Evolutionary conservation across 2,113 vertebrate genomes (phyloP), one percentile per base, ranked within the genome.

Genomic region (Lepus americanus): DNA sequence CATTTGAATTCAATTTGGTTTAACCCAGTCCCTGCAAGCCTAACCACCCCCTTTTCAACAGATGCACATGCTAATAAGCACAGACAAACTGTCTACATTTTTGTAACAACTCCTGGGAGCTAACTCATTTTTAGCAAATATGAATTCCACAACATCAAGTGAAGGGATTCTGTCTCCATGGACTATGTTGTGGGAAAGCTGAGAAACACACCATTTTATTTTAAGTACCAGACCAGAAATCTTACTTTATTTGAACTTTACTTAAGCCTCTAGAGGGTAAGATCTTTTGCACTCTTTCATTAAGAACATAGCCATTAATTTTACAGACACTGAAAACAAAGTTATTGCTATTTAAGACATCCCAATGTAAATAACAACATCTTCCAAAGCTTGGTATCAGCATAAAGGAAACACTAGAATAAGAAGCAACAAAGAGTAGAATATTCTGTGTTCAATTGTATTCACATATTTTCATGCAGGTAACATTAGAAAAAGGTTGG

Each of bases 211-310:
- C n/a, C 51, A 83, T 27, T 78, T 90, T 82, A 80, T 85, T 94
- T 88, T 93, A 95, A 94, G 36, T 63, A 59, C 25, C 63, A 92
- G 39, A 86, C 90, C 86, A 64, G 0, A 11, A 74, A 78, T 92
- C 96, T 92, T 90, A 82, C 74, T 95, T 97, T 89, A 79, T 85
- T 92, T 97, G 85, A 95, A 86, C 79, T 92, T 95, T 31, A 67
- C 53, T 92, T 78, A 82, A 76, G 92, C 5, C 64, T 36, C 78
- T 79, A 25, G 53, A 90, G 36, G 25, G 12, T 31, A 31, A 87
- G 14, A 64, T 5, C 27, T 95, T 87, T 92, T 66, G 53, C 93
- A 94, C 87, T 87, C 31, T 59, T 95, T 84, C 91, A 79, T 83
- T 85, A 87, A 73, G 9, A 81, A 95, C 74, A 55, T 44, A 44